phyloP scores from a whole-genome alignment of 2,797 vertebrate genomes.

The Peromyscus attwateri region DNA sequence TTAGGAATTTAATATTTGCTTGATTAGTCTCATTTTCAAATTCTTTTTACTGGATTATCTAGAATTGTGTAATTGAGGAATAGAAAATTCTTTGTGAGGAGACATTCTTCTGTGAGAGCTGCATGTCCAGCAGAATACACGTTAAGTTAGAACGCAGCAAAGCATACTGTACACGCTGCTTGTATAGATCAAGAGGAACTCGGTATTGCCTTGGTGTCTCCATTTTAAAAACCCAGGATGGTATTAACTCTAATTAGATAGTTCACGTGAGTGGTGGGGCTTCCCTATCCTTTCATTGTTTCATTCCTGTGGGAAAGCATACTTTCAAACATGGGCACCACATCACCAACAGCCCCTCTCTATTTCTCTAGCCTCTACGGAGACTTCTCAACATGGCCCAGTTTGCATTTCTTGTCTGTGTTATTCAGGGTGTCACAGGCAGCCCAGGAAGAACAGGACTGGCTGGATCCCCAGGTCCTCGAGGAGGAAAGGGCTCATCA shows the following conservation, averaged over 20 bases:
- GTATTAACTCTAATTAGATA: constrained; percentile 54
- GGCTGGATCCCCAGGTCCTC: constrained; percentile 92
- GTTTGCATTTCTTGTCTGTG: constrained; percentile 66
- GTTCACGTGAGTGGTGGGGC: neutral
- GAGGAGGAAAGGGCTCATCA: constrained; percentile 91
- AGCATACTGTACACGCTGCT: neutral
- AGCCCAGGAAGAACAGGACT: constrained; percentile 90
- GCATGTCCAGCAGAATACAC: neutral
- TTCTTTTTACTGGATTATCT: constrained; percentile 6
- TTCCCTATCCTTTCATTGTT: constrained; percentile 18
- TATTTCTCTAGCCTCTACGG: neutral
- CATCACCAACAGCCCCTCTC: neutral
- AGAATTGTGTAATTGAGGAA: constrained; percentile 5
- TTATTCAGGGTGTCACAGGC: constrained; percentile 92
- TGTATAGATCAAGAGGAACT: neutral
- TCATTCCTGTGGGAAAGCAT: neutral
- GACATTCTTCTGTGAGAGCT: neutral
- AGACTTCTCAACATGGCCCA: neutral
- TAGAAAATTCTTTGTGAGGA: constrained; percentile 17
- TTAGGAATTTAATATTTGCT: constrained; percentile 37
- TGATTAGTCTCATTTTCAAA: constrained; percentile 42
- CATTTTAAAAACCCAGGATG: constrained; percentile 19
- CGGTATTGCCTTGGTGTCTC: constrained; percentile 21
- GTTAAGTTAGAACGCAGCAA: neutral
- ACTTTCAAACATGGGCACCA: neutral